A percentile compares a stretch with the other conserved stretches of the same genome.
These are phyloP conservation scores for Calypte anna DNA, from an alignment of 2,113 vertebrate genomes.

Conservation along the genomic window DNA sequence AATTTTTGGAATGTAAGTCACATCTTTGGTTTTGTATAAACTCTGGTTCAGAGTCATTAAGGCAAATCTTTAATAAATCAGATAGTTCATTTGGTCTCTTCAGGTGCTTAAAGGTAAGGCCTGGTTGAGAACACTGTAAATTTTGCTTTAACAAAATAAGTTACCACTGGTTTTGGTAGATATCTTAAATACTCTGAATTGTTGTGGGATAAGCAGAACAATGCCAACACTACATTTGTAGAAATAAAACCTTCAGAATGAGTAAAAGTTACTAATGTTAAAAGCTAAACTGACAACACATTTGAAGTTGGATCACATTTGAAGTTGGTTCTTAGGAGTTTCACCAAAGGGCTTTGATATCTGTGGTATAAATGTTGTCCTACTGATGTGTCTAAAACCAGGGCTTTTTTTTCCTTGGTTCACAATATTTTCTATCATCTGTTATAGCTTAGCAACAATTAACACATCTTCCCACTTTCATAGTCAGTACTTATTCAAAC, in stretches of 20 bases:
- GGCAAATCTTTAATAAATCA: background rate
- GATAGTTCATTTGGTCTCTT: background rate
- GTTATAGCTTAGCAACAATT: constrained; percentile 21
- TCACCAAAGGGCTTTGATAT: background rate
- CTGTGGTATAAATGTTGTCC: background rate
- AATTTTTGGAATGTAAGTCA: background rate
- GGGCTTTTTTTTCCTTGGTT: background rate
- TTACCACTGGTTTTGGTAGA: background rate
- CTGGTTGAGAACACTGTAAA: background rate
- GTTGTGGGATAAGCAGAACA: background rate
- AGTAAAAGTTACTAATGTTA: background rate
- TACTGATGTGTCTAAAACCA: background rate
- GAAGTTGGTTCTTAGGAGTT: background rate
- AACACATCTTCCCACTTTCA: background rate
- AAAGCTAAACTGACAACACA: background rate
- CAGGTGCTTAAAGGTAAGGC: background rate
- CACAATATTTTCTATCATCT: background rate
- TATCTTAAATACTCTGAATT: background rate
- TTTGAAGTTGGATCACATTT: background rate
- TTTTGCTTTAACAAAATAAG: background rate
- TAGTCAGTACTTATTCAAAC: background rate
- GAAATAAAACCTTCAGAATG: background rate
- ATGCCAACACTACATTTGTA: background rate
- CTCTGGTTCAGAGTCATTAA: background rate
- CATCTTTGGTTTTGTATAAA: background rate